These are phyloP conservation scores for Campoletis raptor DNA, from an alignment of 2,888 invertebrate species.

Conservation along the genomic window DNA sequence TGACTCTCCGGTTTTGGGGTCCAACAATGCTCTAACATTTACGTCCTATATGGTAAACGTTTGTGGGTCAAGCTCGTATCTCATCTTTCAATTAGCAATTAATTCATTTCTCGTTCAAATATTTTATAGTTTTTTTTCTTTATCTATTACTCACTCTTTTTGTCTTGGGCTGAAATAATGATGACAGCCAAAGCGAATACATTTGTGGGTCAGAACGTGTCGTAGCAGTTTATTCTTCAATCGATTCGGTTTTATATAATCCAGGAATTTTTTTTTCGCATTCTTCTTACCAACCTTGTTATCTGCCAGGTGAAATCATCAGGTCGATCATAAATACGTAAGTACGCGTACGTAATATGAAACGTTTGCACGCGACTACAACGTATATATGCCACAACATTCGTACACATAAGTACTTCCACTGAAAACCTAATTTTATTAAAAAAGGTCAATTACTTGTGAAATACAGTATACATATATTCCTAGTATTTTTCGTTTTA, in stretches of 20 bases:
- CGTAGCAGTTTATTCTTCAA: slow-evolving; percentile 4
- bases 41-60: neutral
- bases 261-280: slow-evolving; percentile 25
- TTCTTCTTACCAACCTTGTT: slow-evolving; percentile 51
- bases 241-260: slow-evolving; percentile 30
- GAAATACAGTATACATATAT: no score
- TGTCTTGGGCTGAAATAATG: neutral
- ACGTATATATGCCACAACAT: slow-evolving; percentile 22
- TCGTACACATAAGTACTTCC: slow-evolving; percentile 23
- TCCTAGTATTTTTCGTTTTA: no score
- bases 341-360: slow-evolving; percentile 71
- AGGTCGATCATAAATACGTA: slow-evolving; percentile 73
- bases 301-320: slow-evolving; percentile 70
- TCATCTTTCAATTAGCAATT: neutral
- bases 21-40: neutral
- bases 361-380: slow-evolving; percentile 72
- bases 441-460: no score
- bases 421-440: neutral
- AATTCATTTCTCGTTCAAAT: neutral
- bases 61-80: slow-evolving; percentile 1
- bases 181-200: slow-evolving; percentile 11
- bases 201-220: slow-evolving; percentile 1
- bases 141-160: neutral
- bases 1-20: neutral
- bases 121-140: neutral